A percentile compares a stretch with the other conserved stretches of the same genome.
Conservation (phyloP, 2,797 vertebrate genomes). For the Alca torda region DNA sequence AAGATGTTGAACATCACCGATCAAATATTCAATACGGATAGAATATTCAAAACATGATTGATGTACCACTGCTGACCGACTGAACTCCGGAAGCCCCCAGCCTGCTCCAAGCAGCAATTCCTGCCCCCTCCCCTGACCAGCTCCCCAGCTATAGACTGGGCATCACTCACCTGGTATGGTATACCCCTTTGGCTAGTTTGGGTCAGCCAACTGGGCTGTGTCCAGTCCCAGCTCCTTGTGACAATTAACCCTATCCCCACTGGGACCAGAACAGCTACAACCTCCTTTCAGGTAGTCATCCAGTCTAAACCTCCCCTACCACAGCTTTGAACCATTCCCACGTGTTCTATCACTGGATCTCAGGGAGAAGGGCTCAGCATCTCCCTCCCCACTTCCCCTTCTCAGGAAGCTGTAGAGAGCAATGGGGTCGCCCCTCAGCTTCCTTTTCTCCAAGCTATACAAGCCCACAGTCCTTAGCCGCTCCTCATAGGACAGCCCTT, state of each 20-base stretch:
- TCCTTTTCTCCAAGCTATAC: not conserved
- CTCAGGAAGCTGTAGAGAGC: not conserved
- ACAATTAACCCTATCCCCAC: too few relatives aligned
- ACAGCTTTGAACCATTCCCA: not conserved
- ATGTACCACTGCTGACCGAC: not conserved
- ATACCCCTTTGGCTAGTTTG: not conserved
- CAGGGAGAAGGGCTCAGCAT: not conserved
- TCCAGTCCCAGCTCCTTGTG: not conserved
- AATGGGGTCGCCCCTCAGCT: not conserved
- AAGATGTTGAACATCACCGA: too few relatives aligned
- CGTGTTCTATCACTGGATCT: fast-evolving
- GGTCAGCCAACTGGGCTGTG: too few relatives aligned
- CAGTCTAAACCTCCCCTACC: not conserved
- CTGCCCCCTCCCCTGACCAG: not conserved
- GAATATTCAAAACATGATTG: not conserved
- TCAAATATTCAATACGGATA: too few relatives aligned
- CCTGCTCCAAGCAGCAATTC: not conserved
- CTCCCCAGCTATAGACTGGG: not conserved
- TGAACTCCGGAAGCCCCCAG: not conserved
- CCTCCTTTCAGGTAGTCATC: not conserved
- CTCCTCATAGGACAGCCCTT: not conserved
- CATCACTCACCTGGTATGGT: not conserved
- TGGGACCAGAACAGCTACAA: not conserved
- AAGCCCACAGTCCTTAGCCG: not conserved
- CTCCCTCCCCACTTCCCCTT: not conserved